These are phyloP conservation scores for Ctenochaetus hawaiiensis DNA, from an alignment of 2,797 vertebrate species.

Conservation along the genomic window DNA sequence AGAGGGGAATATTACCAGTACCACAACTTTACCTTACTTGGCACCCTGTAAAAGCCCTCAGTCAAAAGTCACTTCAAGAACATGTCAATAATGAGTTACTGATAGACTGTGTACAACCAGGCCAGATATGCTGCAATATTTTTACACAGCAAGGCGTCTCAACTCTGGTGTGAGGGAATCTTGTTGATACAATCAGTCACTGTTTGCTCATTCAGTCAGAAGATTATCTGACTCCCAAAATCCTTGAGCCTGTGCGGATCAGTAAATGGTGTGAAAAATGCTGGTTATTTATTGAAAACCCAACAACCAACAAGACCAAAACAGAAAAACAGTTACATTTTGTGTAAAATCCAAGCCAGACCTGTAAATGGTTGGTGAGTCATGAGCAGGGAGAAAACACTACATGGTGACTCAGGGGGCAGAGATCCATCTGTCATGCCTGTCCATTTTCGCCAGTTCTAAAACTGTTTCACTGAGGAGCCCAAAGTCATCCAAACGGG, in stretches of 20 bases:
- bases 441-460: constrained; percentile 38
- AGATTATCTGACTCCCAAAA: neutral
- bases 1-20: constrained; percentile 8
- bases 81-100: constrained; percentile 20
- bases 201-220: neutral
- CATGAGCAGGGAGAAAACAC: constrained; percentile 23
- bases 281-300: constrained; percentile 8
- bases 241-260: neutral
- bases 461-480: constrained; percentile 5
- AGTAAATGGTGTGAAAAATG: constrained; percentile 7
- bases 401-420: constrained; percentile 24
- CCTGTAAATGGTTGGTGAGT: constrained; percentile 40
- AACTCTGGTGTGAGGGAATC: neutral
- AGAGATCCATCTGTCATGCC: constrained; percentile 44
- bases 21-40: neutral
- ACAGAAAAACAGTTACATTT: neutral
- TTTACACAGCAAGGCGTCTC: constrained; percentile 19
- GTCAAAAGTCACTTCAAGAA: constrained; percentile 10
- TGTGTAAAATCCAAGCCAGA: constrained; percentile 16
- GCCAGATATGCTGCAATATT: constrained; percentile 1
- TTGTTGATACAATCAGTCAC: constrained; percentile 3
- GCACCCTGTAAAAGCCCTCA: neutral
- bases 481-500: neutral
- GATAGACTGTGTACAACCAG: constrained; percentile 4
- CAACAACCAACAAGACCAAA: neutral